Conservation (phyloP, 2,888 invertebrate species). For the Steinernema carpocapsae region DNA sequence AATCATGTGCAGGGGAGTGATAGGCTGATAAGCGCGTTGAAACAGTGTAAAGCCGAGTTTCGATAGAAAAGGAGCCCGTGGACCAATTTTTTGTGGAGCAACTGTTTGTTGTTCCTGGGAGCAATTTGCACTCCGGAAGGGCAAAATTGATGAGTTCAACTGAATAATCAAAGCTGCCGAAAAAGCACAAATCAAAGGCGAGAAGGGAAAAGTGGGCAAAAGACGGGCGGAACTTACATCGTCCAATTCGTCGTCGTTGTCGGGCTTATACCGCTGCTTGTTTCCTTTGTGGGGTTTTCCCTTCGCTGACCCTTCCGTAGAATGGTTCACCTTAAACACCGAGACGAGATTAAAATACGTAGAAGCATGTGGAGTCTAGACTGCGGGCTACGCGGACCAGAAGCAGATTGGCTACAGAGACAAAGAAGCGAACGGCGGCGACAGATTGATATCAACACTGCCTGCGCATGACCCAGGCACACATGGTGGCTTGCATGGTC, state of each 20-base stretch:
- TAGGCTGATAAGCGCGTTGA: neutral
- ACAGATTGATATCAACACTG: neutral
- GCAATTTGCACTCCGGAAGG: too few relatives aligned
- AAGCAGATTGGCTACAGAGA: neutral
- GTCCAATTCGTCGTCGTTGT: conserved; percentile 61
- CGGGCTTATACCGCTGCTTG: conserved; percentile 44
- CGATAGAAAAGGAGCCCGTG: neutral
- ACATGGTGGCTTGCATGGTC: neutral
- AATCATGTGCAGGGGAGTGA: conserved; percentile 26
- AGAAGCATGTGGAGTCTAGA: too few relatives aligned
- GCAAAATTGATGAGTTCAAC: too few relatives aligned
- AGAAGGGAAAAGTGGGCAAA: too few relatives aligned
- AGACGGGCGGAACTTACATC: conserved; percentile 50
- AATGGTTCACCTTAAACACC: conserved; percentile 56
- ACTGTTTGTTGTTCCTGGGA: neutral
- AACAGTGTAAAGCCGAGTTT: conserved; percentile 7
- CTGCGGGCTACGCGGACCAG: too few relatives aligned
- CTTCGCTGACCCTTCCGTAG: conserved; percentile 53
- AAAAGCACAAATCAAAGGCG: neutral
- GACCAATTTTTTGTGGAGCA: conserved; percentile 1
- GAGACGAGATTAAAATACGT: neutral
- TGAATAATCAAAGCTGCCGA: too few relatives aligned
- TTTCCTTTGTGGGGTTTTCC: conserved; percentile 42
- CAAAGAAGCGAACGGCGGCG: neutral
- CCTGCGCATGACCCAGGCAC: conserved; percentile 27